These are phyloP conservation scores for Fringilla coelebs DNA, from an alignment of 2,797 vertebrate species.

Conservation along the genomic window DNA sequence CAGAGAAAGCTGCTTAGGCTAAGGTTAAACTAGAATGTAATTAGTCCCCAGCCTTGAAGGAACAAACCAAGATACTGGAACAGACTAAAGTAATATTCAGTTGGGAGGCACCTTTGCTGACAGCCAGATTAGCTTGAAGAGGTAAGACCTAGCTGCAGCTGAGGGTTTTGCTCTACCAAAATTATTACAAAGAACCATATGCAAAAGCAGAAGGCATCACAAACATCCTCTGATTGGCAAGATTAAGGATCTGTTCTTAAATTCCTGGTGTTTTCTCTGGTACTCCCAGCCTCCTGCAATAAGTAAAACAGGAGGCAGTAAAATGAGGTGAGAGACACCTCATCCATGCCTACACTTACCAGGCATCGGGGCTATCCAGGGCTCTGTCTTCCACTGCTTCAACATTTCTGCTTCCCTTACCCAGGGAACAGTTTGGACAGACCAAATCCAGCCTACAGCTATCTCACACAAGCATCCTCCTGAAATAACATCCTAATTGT, in stretches of 20 bases:
- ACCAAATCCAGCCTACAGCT: neutral
- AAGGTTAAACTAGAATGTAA: neutral
- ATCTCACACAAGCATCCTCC: neutral
- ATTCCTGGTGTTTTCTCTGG: neutral
- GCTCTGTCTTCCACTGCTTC: neutral
- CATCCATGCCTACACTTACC: neutral
- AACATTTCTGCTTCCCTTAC: neutral
- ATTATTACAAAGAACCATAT: neutral
- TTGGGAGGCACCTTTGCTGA: neutral
- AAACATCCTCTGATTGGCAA: neutral
- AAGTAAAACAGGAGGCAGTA: neutral
- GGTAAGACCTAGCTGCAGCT: neutral
- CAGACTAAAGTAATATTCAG: neutral
- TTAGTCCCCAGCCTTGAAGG: neutral
- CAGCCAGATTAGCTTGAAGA: neutral
- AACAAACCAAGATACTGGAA: neutral
- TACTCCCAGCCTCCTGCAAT: neutral
- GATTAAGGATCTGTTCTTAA: neutral
- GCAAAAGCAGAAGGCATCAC: neutral
- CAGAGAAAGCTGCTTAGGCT: neutral
- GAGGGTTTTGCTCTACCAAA: neutral
- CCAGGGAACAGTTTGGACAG: neutral
- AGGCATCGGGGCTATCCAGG: neutral
- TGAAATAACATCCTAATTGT: neutral
- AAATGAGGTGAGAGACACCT: neutral